Evolutionary conservation across 2,113 vertebrate genomes (phyloP).

Genomic region (Rostratula benghalensis): DNA sequence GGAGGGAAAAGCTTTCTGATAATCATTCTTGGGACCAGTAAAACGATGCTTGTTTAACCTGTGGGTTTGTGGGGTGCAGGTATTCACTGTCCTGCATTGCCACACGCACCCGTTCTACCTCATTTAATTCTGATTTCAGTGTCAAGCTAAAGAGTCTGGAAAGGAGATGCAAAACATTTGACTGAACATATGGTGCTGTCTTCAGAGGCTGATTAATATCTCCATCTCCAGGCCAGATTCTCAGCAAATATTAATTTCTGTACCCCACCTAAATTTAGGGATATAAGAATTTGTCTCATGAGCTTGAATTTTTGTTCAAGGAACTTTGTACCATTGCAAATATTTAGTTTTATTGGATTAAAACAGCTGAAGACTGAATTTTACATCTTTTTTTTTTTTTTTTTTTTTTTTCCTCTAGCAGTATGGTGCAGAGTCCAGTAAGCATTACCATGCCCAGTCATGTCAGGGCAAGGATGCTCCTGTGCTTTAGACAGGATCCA

Average conservation of each 20-base stretch:
- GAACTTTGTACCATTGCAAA: not conserved
- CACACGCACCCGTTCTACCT: accelerated
- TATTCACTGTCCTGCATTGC: not conserved
- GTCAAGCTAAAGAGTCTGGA: not conserved
- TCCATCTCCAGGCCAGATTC: not conserved
- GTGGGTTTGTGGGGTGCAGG: not conserved
- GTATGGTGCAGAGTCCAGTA: not conserved
- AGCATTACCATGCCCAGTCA: not conserved
- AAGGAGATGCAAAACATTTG: not conserved
- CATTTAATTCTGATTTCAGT: not conserved
- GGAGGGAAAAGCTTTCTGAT: not conserved
- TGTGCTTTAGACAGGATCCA: not conserved
- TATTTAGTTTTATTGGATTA: not conserved
- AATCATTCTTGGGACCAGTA: constrained; percentile 16
- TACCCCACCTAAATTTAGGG: not conserved
- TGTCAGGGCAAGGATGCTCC: not conserved
- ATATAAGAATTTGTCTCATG: not conserved
- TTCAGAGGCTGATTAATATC: not conserved
- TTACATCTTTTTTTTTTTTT: not conserved
- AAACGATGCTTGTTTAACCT: not conserved
- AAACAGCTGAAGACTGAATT: not conserved
- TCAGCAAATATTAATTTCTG: not conserved
- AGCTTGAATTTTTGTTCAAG: not conserved
- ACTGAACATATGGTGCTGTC: not conserved
- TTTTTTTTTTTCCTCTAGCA: no score